Base-by-base conservation (phyloP, 2,888 invertebrate genomes). In the Sphaerophoria taeniata region DNA sequence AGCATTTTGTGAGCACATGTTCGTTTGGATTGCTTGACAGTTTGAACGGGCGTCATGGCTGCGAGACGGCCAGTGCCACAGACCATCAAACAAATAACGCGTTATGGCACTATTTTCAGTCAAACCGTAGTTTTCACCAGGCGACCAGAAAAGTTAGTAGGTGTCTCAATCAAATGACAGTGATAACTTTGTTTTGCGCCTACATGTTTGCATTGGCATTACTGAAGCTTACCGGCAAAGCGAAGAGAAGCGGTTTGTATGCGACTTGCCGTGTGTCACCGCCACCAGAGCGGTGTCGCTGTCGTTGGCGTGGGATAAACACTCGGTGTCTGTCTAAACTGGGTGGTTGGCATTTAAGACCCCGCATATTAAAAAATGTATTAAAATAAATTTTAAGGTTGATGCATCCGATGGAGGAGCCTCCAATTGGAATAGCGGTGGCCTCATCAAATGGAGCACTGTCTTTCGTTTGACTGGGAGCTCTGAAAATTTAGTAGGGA, bases 371-470 rank as follows among this genome's bases (percentile, higher is more conserved):
- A 16, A 61, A 39, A 43, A 61, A 36, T 39, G 24, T 33, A 45
- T 47, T 33, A 72, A 72, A 69, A 58, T 56, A 12, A 24, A 33
- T 73, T 63, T 73, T 78, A 51, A 75, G 75, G 75, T 78, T 73
- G 73, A 65, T 78, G 58, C 78, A 76, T 67, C 74, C 43, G 45
- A 75, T 14, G 61, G 73, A 34, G 45, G 65, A 69, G 69, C 60
- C 78, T 75, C 72, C 56, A 79, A 63, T 43, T 16, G 60, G 67
- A 58, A 84, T 79, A 60, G 70, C 82, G 80, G 77, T 87, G 87
- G 87, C 85, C 87, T 87, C 88, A 88, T 88, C 88, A 88, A 88
- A 88, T 87, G 88, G 88, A 88, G 87, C 88, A 88, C 88, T 87
- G 87, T 87, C 87, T 87, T 87, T 88, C 87, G 75, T 82, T 69